Base-by-base conservation (phyloP, 2,113 vertebrate species). In the Cyphomyrus plagiostoma region DNA sequence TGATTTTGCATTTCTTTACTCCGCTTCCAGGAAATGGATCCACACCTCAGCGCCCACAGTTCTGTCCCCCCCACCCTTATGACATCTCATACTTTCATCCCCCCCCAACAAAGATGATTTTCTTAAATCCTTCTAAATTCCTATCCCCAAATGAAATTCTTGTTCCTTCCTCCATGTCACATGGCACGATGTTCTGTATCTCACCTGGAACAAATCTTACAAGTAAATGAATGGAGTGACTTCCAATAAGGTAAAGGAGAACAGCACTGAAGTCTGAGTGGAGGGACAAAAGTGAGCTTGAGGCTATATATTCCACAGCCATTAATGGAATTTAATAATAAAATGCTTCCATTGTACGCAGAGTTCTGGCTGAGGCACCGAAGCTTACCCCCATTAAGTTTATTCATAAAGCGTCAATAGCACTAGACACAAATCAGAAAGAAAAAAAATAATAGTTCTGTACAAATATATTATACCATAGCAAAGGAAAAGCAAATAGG, bases 381-480 rank as follows among this genome's bases (percentile, higher is more conserved):
- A 80, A 42, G 35, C 35, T 17, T 80, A 35, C 4, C 35, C 74
- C 74, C 46, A 48, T 86, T 48, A 26, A n/a, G 48, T 48, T 70
- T 88, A 46, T 45, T 88, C 23, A 45, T 42, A 46, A 19, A 4
- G 39, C 62, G 1, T 39, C 49, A 53, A 39, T 53, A 53, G 17
- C 17, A 9, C 50, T 58, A 87, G 26, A 35, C 49, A 87, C 23
- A 53, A 85, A 85, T 85, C 46, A 30, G 49, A 87, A 21, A 15
- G 13, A 52, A 86, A 26, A n/a, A 15, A 50, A 19, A 17, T 4
- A 83, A 26, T 66, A 66, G 58, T 17, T 45, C 82, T 48, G 15
- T 84, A 48, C 39, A 84, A 84, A 84, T 84, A 84, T 45, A 86
- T 86, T 86, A 49, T 13, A 86, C 48, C 83, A 50, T 5, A n/a